These are phyloP conservation scores for Spea multiplicata DNA, from an alignment of 2,113 vertebrate genomes.

Conservation along the genomic window DNA sequence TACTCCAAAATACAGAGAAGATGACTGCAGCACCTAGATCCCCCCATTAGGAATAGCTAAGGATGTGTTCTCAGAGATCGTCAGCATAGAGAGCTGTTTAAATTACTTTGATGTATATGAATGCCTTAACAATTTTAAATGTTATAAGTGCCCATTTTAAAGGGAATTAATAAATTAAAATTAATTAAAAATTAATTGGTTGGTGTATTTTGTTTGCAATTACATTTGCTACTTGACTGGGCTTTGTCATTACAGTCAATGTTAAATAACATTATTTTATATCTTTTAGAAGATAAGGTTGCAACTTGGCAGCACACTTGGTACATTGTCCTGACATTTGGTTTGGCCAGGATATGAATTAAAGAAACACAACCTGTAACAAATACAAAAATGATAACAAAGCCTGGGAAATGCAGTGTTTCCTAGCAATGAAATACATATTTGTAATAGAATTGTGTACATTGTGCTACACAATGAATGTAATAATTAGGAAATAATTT, in stretches of 20 bases:
- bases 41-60: slow-evolving; percentile 52
- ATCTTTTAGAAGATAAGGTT: slow-evolving; percentile 29
- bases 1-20: background rate
- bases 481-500: too few species aligned
- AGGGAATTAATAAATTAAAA: slow-evolving; percentile 65
- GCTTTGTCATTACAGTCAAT: slow-evolving; percentile 36
- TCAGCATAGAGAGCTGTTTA: slow-evolving; percentile 47
- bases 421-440: too few species aligned
- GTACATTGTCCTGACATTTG: slow-evolving; percentile 33
- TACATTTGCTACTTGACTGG: slow-evolving; percentile 9
- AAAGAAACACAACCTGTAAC: slow-evolving; percentile 23
- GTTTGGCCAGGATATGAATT: slow-evolving; percentile 36
- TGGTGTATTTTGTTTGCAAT: slow-evolving; percentile 6
- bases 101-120: slow-evolving; percentile 52
- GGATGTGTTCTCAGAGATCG: slow-evolving; percentile 54
- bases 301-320: slow-evolving; percentile 36
- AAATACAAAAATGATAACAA: slow-evolving; percentile 24
- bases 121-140: slow-evolving; percentile 63
- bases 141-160: slow-evolving; percentile 61
- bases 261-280: slow-evolving; percentile 32
- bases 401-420: slow-evolving; percentile 6
- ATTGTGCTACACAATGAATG: too few species aligned
- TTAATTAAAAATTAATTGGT: slow-evolving; percentile 28
- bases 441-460: too few species aligned
- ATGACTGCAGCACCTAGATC: background rate